phyloP scores from a whole-genome alignment of 2,797 vertebrate genomes.

The Garrulus glandarius region DNA sequence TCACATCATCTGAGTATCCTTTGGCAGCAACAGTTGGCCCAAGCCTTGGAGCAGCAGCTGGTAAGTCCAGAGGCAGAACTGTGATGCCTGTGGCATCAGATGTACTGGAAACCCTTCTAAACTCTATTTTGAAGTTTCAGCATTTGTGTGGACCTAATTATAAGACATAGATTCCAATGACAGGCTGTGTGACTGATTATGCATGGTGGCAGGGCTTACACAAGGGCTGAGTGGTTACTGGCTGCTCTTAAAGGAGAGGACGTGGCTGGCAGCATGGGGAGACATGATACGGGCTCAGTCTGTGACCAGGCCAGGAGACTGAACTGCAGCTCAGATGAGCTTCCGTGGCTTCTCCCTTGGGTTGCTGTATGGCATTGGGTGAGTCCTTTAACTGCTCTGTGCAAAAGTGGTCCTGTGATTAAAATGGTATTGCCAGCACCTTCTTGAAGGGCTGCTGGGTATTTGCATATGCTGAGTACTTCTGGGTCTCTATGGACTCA shows the following conservation, averaged over 20 bases:
- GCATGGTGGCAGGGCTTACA: not conserved
- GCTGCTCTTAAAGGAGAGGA: constrained; percentile 12
- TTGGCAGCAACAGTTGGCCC: constrained; percentile 58
- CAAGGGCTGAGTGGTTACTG: not conserved
- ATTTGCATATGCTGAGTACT: not conserved
- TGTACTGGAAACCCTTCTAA: constrained; percentile 52
- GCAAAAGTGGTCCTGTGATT: not conserved
- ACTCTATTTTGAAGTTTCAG: constrained; percentile 52
- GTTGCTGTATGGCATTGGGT: not conserved
- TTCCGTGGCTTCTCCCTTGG: not conserved
- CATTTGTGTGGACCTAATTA: constrained; percentile 9
- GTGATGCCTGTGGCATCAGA: constrained; percentile 38
- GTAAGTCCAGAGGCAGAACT: constrained; percentile 38
- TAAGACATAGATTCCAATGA: not conserved
- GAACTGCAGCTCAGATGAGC: not conserved
- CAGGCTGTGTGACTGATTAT: not conserved
- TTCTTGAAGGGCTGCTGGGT: not conserved
- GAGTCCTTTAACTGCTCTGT: not conserved
- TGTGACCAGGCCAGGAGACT: constrained; percentile 15
- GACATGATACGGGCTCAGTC: not conserved
- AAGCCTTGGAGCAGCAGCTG: constrained; percentile 47
- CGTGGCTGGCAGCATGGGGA: not conserved
- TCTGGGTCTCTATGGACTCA: not conserved
- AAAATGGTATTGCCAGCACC: not conserved
- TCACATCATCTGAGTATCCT: constrained; percentile 37